Conservation (phyloP, 2,113 vertebrate species). For the Nycticryphes semicollaris region DNA sequence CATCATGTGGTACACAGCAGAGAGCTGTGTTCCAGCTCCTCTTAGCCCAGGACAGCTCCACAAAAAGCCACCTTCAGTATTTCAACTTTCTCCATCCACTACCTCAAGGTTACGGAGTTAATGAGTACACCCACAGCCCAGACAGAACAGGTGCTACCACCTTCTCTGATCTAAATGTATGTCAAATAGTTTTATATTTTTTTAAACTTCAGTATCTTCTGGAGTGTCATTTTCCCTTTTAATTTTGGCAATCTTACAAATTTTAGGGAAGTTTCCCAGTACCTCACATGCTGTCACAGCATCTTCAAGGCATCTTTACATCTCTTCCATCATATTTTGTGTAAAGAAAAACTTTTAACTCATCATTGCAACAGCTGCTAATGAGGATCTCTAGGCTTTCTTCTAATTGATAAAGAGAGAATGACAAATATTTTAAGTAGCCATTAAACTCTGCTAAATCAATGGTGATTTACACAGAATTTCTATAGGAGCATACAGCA, state of each 20-base stretch:
- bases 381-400: conserved; percentile 46
- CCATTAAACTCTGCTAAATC: conserved; percentile 63
- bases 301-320: conserved; percentile 33
- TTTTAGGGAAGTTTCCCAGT: conserved; percentile 40
- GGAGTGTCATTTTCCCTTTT: conserved; percentile 8
- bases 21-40: not conserved
- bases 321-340: not conserved
- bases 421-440: conserved; percentile 56
- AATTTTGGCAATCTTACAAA: not conserved
- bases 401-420: conserved; percentile 55
- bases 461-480: conserved; percentile 58
- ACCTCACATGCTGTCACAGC: conserved; percentile 12
- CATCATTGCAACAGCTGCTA: conserved; percentile 38
- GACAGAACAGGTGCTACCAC: not conserved
- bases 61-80: not conserved
- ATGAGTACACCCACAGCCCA: not conserved
- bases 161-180: conserved; percentile 7
- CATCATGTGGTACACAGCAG: fast-evolving
- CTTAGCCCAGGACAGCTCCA: not conserved
- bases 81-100: not conserved
- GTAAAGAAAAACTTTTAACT: conserved; percentile 43
- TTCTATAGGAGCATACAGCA: conserved; percentile 53
- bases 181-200: not conserved
- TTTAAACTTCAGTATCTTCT: conserved; percentile 18
- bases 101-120: not conserved